A percentile compares a stretch with the other conserved stretches of the same genome.
Conservation (phyloP, 2,113 vertebrate species). For the Picathartes gymnocephalus region DNA sequence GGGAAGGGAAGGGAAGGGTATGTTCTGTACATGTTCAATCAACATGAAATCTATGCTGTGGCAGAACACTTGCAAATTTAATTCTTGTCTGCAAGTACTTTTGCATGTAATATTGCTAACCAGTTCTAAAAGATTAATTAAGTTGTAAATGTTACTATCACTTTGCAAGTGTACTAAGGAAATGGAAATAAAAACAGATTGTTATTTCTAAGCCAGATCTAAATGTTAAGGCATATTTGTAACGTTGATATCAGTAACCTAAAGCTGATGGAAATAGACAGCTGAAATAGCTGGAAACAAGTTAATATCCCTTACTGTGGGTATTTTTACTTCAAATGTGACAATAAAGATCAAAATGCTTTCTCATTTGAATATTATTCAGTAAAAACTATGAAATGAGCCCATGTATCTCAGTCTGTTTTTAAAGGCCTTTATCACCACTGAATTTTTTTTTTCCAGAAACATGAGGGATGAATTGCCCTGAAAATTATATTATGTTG, state of each 20-base stretch:
- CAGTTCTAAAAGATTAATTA: not conserved
- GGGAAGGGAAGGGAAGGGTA: not conserved
- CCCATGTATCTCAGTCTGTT: not conserved
- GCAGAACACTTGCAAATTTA: not conserved
- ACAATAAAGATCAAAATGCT: not conserved
- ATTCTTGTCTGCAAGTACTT: not conserved
- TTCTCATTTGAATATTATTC: not conserved
- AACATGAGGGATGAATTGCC: not conserved
- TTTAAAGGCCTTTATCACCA: not conserved
- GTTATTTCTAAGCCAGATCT: not conserved
- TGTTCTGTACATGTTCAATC: not conserved
- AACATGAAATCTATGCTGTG: not conserved
- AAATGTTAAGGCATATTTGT: not conserved
- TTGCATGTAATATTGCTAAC: not conserved
- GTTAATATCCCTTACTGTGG: not conserved
- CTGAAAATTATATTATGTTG: not conserved
- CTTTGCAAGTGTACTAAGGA: not conserved
- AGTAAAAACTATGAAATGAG: not conserved
- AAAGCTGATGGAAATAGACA: not conserved
- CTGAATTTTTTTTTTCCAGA: not conserved
- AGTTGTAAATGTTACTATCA: not conserved
- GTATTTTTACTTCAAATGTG: not conserved
- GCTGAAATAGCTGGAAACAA: not conserved
- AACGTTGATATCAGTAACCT: not conserved
- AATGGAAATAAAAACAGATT: not conserved